A percentile compares a stretch with the other conserved stretches of the same genome.
These are phyloP conservation scores for Oplegnathus fasciatus DNA, from an alignment of 2,113 vertebrate species.

Conservation along the genomic window DNA sequence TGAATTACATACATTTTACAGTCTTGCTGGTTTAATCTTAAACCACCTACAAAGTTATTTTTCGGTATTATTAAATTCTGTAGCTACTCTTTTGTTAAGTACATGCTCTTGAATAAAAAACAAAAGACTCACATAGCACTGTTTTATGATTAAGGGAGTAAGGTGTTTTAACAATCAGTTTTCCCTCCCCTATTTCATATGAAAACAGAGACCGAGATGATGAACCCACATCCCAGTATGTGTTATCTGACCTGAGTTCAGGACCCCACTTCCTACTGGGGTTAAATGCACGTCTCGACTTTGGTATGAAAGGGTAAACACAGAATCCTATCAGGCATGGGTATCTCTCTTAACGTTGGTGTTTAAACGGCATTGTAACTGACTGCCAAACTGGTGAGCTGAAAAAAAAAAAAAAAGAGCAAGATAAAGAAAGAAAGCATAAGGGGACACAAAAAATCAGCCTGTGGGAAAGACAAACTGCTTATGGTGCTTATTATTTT, in stretches of 20 bases:
- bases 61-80: neutral
- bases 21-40: neutral
- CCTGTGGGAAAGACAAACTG: neutral
- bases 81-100: neutral
- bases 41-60: neutral
- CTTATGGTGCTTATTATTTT: constrained; percentile 22
- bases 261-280: neutral
- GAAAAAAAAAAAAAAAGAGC: neutral
- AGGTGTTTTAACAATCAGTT: neutral
- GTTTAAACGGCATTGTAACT: neutral
- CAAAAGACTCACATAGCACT: neutral
- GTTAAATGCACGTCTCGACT: neutral
- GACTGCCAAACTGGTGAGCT: neutral
- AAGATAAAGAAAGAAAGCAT: neutral
- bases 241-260: constrained; percentile 16
- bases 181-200: neutral
- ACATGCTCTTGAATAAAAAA: neutral
- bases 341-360: neutral
- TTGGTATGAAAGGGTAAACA: constrained; percentile 10
- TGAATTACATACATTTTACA: neutral
- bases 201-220: neutral
- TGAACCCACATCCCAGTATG: neutral
- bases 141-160: neutral
- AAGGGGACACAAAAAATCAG: neutral
- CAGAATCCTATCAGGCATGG: neutral